Conservation (phyloP, 2,797 vertebrate genomes). For the Microctenopoma steveboyesi region DNA sequence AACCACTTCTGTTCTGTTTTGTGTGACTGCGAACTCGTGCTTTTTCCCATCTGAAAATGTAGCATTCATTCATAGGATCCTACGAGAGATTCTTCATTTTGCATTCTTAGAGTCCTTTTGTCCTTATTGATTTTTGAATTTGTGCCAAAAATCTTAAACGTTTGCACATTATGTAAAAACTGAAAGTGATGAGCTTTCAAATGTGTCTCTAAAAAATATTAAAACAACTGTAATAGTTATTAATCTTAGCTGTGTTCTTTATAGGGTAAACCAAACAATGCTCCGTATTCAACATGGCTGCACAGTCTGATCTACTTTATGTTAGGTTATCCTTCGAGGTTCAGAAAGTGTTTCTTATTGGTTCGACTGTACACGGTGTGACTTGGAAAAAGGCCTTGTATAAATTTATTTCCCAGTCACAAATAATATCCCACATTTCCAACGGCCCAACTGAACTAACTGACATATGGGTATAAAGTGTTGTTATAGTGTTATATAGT, state of each 20-base stretch:
- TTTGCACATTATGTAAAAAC: too few species aligned
- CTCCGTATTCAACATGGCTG: background rate
- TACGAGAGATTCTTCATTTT: too few species aligned
- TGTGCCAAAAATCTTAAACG: too few species aligned
- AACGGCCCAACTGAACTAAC: slow-evolving; percentile 21
- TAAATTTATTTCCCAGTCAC: slow-evolving; percentile 1
- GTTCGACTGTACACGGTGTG: slow-evolving; percentile 4
- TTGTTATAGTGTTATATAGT: background rate
- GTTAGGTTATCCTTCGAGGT: background rate
- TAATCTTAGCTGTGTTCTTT: background rate
- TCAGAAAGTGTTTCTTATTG: background rate
- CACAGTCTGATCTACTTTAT: background rate
- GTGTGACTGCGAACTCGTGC: too few species aligned
- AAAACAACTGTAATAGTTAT: too few species aligned
- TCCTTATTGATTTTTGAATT: too few species aligned
- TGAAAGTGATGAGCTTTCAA: too few species aligned
- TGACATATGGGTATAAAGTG: slow-evolving; percentile 12
- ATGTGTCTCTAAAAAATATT: too few species aligned
- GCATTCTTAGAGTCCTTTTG: too few species aligned
- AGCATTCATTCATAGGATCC: too few species aligned
- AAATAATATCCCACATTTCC: slow-evolving; percentile 26
- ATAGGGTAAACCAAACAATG: background rate
- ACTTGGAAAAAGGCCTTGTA: background rate
- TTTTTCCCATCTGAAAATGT: too few species aligned
- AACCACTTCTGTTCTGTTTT: too few species aligned